A percentile compares a stretch with the other conserved stretches of the same genome.
phyloP scores from a whole-genome alignment of 2,113 vertebrate species.

The Microtus montanus region DNA sequence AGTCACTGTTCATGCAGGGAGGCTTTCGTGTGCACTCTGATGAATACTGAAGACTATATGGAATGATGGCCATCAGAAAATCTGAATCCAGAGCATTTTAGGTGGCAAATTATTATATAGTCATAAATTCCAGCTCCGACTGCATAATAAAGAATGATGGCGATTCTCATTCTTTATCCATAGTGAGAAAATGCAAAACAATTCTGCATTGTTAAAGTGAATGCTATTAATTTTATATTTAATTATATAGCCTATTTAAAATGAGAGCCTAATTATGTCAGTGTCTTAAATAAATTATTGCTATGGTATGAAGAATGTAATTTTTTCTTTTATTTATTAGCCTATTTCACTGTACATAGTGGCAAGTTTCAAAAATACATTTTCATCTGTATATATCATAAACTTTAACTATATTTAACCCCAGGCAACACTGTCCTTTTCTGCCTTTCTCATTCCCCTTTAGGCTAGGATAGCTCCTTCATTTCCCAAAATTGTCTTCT shows the following conservation, averaged over 20 bases:
- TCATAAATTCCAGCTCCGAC: background rate
- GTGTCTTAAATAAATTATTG: background rate
- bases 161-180: background rate
- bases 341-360: background rate
- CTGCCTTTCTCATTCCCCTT: background rate
- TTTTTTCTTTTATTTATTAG: background rate
- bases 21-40: background rate
- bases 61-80: background rate
- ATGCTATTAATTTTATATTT: background rate
- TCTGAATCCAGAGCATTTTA: background rate
- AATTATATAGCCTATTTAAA: background rate
- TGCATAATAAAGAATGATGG: background rate
- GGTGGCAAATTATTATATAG: background rate
- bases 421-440: background rate
- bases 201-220: background rate
- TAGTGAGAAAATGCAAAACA: background rate
- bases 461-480: background rate
- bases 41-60: background rate
- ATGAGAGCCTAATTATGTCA: conserved; percentile 6
- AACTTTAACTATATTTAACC: background rate
- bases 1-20: background rate
- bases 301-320: background rate
- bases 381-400: background rate
- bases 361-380: background rate
- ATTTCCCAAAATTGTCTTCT: background rate